Conservation (phyloP, 2,888 invertebrate species). For the Spatulosminthurus flaviceps region DNA sequence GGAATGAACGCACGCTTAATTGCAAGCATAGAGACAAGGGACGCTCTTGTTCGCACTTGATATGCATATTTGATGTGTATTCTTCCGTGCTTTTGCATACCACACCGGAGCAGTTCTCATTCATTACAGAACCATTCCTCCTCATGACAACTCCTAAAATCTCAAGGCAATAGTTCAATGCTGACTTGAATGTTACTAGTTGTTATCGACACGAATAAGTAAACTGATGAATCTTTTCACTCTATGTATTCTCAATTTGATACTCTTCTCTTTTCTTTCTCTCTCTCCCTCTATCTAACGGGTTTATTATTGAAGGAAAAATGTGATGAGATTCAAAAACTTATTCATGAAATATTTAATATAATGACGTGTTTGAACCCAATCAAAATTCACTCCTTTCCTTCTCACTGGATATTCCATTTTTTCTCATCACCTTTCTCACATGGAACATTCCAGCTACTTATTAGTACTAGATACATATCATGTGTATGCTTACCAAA, state of each 20-base stretch:
- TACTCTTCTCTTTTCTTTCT: too few species aligned
- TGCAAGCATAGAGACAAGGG: constrained; percentile 4
- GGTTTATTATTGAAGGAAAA: not conserved
- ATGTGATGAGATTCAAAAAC: not conserved
- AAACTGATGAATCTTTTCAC: not conserved
- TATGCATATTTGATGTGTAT: constrained; percentile 4
- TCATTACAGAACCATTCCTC: constrained; percentile 28
- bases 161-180: constrained; percentile 32
- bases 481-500: too few species aligned
- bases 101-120: constrained; percentile 3
- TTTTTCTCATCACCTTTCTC: not conserved
- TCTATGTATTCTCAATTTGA: not conserved
- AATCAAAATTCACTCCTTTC: not conserved
- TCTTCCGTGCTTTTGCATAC: constrained; percentile 31
- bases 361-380: not conserved
- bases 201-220: constrained; percentile 34
- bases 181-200: too few species aligned
- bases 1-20: not conserved
- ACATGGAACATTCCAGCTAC: not conserved
- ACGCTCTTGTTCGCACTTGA: not conserved
- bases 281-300: too few species aligned
- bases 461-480: not conserved
- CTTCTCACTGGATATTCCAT: not conserved
- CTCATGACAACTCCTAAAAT: constrained; percentile 20
- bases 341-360: constrained; percentile 13